Conservation (phyloP, 2,113 vertebrate species). For the Elephantulus edwardii region DNA sequence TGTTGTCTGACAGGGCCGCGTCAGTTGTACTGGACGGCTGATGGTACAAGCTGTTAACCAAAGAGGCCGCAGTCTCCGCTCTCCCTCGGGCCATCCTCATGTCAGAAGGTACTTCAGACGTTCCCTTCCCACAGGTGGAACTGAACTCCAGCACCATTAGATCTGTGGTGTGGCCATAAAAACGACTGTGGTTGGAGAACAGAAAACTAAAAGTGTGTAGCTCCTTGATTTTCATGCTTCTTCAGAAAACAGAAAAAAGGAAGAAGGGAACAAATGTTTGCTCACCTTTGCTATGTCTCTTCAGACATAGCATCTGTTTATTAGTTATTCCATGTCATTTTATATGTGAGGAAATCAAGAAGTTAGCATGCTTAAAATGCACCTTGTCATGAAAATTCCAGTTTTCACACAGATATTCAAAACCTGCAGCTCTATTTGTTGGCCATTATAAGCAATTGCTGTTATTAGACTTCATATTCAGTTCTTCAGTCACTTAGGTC, state of each 20-base stretch:
- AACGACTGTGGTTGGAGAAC: not conserved
- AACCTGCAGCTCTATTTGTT: not conserved
- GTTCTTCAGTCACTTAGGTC: not conserved
- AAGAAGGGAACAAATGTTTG: not conserved
- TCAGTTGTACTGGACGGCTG: slow-evolving; percentile 96
- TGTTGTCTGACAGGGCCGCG: slow-evolving; percentile 87
- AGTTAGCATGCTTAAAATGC: not conserved
- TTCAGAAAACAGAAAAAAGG: not conserved
- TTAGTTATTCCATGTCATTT: not conserved
- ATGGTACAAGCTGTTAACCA: slow-evolving; percentile 99
- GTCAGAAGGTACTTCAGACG: slow-evolving; percentile 89
- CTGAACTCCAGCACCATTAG: not conserved
- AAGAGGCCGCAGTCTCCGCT: slow-evolving; percentile 93
- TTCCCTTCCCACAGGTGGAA: not conserved
- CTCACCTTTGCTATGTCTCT: not conserved
- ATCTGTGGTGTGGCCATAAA: no score
- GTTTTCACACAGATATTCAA: not conserved
- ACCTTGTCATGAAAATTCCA: not conserved
- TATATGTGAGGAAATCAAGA: not conserved
- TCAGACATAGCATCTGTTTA: not conserved
- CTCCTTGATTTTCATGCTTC: not conserved
- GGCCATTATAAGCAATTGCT: not conserved
- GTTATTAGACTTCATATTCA: not conserved
- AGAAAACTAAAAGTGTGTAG: not conserved
- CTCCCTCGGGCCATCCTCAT: slow-evolving; percentile 90